phyloP scores from a whole-genome alignment of 2,113 vertebrate genomes.

The Strigops habroptila region DNA sequence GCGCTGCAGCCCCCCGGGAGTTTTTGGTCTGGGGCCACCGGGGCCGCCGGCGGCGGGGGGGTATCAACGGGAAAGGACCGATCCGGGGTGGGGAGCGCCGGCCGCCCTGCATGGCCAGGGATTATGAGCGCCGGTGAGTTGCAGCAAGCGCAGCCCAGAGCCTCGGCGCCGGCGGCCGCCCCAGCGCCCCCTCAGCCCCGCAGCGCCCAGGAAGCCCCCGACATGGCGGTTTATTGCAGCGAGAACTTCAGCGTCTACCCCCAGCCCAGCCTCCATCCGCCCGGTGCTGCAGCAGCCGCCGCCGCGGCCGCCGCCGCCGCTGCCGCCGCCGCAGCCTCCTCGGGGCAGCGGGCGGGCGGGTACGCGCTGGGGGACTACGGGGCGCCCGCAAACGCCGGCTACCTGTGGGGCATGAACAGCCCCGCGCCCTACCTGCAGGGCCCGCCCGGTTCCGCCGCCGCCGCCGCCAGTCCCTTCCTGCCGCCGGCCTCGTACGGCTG shows the following conservation, averaged over 20 bases:
- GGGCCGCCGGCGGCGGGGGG: not conserved
- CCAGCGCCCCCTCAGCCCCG: slow-evolving; percentile 69
- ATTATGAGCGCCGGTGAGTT: slow-evolving; percentile 40
- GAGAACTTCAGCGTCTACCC: slow-evolving; percentile 89
- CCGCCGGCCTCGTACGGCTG: slow-evolving; percentile 81
- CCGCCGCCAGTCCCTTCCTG: slow-evolving; percentile 74
- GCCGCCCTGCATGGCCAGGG: slow-evolving; percentile 26
- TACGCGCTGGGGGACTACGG: slow-evolving; percentile 87
- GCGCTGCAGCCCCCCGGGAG: not conserved
- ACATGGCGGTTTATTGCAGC: slow-evolving; percentile 90
- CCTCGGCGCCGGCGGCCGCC: slow-evolving; percentile 72
- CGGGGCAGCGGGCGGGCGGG: slow-evolving; percentile 75
- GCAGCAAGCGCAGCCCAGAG: slow-evolving; percentile 33
- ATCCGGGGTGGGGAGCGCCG: slow-evolving; percentile 4
- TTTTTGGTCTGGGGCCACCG: not conserved
- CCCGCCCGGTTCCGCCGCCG: slow-evolving; percentile 36
- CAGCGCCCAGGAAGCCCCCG: slow-evolving; percentile 77
- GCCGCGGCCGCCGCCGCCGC: not conserved
- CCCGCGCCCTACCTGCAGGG: slow-evolving; percentile 81
- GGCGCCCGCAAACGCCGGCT: slow-evolving; percentile 68
- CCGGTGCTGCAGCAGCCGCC: slow-evolving; percentile 36
- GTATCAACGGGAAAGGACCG: not conserved
- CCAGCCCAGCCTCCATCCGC: slow-evolving; percentile 57
- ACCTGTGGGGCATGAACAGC: slow-evolving; percentile 86
- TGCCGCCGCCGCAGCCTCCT: not conserved